Base-by-base conservation (phyloP, 2,888 invertebrate genomes). In the Acleris laterana region DNA sequence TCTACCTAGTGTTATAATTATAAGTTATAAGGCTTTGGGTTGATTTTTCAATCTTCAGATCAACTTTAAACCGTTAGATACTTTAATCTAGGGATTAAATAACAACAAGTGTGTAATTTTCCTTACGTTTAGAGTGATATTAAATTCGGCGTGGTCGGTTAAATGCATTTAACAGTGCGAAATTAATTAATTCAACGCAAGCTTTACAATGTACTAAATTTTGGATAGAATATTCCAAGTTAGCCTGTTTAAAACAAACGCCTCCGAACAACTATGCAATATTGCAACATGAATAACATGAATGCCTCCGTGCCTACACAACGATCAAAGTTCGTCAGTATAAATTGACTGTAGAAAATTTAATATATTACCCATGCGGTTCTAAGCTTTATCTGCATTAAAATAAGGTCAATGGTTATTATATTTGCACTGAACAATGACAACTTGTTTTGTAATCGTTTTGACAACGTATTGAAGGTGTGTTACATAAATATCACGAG, bases 211-310 rank as follows among this genome's bases (percentile, higher is more conserved):
- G n/a, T 44, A 5, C 5, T n/a, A n/a, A 44, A 16, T 44, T 16
- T 44, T 5, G 13, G n/a, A 46, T 46, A 16, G 7, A 46, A 46
- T n/a, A n/a, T 46, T 17, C n/a, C n/a, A 17, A 74, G 72, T 72
- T 63, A 60, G 68, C 62, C 70, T 73, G 73, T 79, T 78, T 74
- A 75, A 77, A 77, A 77, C 76, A 74, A 75, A 77, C 77, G 74
- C 78, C 80, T 79, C 73, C 74, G 80, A 83, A 84, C 83, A 83
- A 82, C 78, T 85, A 75, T 79, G 81, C 81, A 83, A 84, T 79
- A 82, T 81, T 76, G 81, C 82, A 66, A 66, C 62, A 66, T 48
- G 16, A 58, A 58, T 61, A 66, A 66, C 62, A 66, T 48, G 16
- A 58, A 58, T 61, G 56, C 51, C 51, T 57, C 58, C 16, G 9